Evolutionary conservation across 2,888 invertebrate genomes (phyloP), one percentile per base, ranked within the genome.

Genomic region (Andrena flavipes): DNA sequence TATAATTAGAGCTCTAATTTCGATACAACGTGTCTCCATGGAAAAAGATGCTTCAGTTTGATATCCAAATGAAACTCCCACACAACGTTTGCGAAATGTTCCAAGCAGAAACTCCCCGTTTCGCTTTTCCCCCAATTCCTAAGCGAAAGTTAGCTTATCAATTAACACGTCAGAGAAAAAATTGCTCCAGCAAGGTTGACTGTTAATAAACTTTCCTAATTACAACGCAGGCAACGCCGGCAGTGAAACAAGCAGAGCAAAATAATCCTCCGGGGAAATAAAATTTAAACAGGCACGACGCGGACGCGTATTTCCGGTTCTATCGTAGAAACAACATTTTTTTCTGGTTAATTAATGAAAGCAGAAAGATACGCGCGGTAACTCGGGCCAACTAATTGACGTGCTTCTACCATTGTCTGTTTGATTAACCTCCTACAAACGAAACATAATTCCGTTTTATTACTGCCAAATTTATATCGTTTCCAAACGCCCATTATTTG

Each of bases 151-250:
- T 48, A 29, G 59, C 59, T 67, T 64, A 63, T 69, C 56, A 69
- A 75, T 79, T 75, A 75, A 63, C 51, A n/a, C 68, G 67, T 56
- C 42, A n/a, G 6, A 20, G 49, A 10, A 26, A 49, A n/a, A 65
- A 59, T 69, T 54, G 16, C n/a, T 29, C 16, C 59, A 4, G 13
- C 30, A 68, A 33, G 20, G 48, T 29, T 51, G 74, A 59, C 63
- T 51, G 64, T 33, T 68, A 72, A 79, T 79, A 82, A 75, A 84
- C 67, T 75, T 84, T 33, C 68, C 69, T 73, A 79, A 83, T 79
- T 73, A 65, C 67, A 51, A 33, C 3, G 30, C 78, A 59, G 35
- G 0, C 72, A 60, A 59, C 33, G 35, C 13, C 26, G 56, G 23
- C 71, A 20, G 63, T 35, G 56, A 54, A 42, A 67, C 56, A 68